A percentile compares a stretch with the other conserved stretches of the same genome.
phyloP scores from a whole-genome alignment of 1,140 invertebrate species.

The Hylaeus volcanicus region DNA sequence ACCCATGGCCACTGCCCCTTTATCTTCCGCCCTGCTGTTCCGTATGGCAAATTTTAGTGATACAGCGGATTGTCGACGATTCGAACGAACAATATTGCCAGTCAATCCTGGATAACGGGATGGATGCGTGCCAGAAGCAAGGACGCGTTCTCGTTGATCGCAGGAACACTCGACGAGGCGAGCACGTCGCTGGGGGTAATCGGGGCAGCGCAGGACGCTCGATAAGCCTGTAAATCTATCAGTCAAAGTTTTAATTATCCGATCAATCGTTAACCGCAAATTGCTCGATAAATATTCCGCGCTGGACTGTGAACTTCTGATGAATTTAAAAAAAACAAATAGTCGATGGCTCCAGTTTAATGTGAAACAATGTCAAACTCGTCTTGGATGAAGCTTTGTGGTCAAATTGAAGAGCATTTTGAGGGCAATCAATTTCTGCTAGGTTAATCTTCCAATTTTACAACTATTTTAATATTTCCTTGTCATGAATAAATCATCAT shows the following conservation, averaged over 20 bases:
- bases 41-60: constrained; percentile 23
- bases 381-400: too few species aligned
- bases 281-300: neutral
- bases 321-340: neutral
- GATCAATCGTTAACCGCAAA: neutral
- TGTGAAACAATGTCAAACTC: too few species aligned
- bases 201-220: neutral
- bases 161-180: neutral
- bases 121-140: constrained; percentile 23
- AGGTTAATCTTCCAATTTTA: too few species aligned
- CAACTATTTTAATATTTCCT: too few species aligned
- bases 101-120: constrained; percentile 9
- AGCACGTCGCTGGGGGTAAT: neutral
- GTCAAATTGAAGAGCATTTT: too few species aligned
- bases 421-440: too few species aligned
- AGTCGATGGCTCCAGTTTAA: neutral
- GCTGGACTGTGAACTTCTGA: neutral
- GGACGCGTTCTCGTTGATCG: constrained; percentile 10
- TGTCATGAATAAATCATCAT: too few species aligned
- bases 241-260: neutral
- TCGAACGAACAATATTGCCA: constrained; percentile 12
- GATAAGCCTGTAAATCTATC: neutral
- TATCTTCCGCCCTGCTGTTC: neutral
- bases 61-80: constrained; percentile 17
- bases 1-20: neutral